Conservation (phyloP, 2,113 vertebrate genomes). For the Leptobrachium leishanense region DNA sequence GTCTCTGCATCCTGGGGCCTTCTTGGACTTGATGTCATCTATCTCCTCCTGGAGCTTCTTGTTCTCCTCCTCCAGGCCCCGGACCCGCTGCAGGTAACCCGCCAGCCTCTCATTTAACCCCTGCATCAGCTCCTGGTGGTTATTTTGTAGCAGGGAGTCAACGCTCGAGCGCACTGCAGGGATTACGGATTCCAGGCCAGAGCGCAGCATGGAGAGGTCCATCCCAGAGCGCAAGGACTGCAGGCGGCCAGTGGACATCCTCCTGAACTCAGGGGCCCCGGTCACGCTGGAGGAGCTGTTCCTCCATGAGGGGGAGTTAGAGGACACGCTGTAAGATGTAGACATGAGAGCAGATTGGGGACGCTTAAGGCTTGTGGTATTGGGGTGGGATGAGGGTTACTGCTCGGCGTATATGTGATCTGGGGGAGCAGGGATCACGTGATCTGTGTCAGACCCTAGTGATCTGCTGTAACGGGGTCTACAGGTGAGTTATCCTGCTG, state of each 20-base stretch:
- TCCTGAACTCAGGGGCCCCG: slow-evolving; percentile 58
- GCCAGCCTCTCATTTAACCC: slow-evolving; percentile 71
- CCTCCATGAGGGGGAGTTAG: not conserved
- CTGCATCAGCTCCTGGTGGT: slow-evolving; percentile 68
- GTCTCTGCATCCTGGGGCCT: slow-evolving; percentile 48
- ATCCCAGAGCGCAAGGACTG: slow-evolving; percentile 58
- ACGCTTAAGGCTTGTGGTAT: no score
- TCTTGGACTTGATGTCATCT: slow-evolving; percentile 48
- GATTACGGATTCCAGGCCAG: slow-evolving; percentile 56
- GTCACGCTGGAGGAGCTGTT: slow-evolving; percentile 58
- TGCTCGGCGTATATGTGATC: no score
- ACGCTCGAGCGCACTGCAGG: slow-evolving; percentile 58
- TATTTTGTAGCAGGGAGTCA: slow-evolving; percentile 21
- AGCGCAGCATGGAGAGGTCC: slow-evolving; percentile 38
- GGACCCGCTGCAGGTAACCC: slow-evolving; percentile 66
- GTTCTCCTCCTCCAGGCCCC: slow-evolving; percentile 65
- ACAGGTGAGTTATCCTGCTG: no score
- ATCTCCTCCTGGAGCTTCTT: slow-evolving; percentile 58
- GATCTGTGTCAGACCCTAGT: no score
- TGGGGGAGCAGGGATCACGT: no score
- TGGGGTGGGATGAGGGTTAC: no score
- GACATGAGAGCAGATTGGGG: not conserved
- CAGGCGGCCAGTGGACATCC: slow-evolving; percentile 61
- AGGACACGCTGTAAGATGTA: slow-evolving; percentile 4
- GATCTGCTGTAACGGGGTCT: no score